These are phyloP conservation scores for Temnothorax nylanderi DNA, from an alignment of 1,140 invertebrate species.

Conservation along the genomic window DNA sequence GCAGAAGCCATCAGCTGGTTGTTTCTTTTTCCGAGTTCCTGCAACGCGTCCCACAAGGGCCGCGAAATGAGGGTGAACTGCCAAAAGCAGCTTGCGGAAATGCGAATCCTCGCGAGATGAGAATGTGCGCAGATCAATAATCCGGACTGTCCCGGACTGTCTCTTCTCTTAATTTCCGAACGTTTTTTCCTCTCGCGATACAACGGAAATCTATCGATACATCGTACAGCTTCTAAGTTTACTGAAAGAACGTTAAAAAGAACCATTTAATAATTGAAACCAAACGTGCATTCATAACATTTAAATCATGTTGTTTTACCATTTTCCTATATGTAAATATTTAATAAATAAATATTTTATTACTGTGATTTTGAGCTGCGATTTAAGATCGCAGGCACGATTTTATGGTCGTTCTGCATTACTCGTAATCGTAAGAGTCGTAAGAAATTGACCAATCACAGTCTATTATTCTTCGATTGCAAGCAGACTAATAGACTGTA, in stretches of 20 bases:
- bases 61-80: conserved; percentile 38
- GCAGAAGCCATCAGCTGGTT: conserved; percentile 52
- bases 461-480: too few species aligned
- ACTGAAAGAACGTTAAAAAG: not conserved
- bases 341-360: too few species aligned
- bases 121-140: conserved; percentile 50
- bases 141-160: not conserved
- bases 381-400: too few species aligned
- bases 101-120: conserved; percentile 42
- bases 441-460: too few species aligned
- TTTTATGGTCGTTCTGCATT: too few species aligned
- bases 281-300: not conserved
- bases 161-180: not conserved
- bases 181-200: conserved; percentile 1
- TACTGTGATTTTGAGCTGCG: too few species aligned
- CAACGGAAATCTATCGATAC: not conserved
- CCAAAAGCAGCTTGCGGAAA: conserved; percentile 59
- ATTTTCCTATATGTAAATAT: too few species aligned
- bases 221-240: not conserved
- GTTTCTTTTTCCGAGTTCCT: conserved; percentile 68
- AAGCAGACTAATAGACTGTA: too few species aligned
- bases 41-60: conserved; percentile 53
- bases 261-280: too few species aligned
- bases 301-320: not conserved
- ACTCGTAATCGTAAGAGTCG: too few species aligned